Evolutionary conservation across 1,140 invertebrate genomes (phyloP), one percentile per base, ranked within the genome.

Genomic region (Drosophila subobscura): DNA sequence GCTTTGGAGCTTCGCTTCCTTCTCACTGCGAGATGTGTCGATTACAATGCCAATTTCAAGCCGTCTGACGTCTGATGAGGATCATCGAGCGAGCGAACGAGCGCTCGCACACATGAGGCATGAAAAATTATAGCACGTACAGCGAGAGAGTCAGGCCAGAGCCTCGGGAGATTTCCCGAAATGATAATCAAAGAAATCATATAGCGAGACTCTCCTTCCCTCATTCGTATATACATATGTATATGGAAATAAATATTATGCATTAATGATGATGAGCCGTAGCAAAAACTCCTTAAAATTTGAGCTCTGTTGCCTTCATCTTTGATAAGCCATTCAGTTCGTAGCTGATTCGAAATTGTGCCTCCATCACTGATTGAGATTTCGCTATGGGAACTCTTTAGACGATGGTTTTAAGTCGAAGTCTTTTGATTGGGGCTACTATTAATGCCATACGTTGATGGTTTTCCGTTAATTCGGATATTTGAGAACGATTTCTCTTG

Each of bases 41-140:
- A 85, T 84, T 84, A 84, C 79, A 88, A 76, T 86, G 83, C 66
- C 83, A 88, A 86, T 88, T 86, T 78, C 54, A 77, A 58, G 74
- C 61, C 64, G 72, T 71, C 80, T 85, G 80, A 76, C 64, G 63
- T 58, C 64, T 80, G 81, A 80, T 77, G 80, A 80, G 77, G 72
- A 85, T 85, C 80, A 86, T 59, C 54, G 76, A 70, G 66, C 65
- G 16, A 20, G 16, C 16, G 1, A 20, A 10, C 27, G 8, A 27
- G 16, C 29, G 7, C 29, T 1, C 33, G 3, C 33, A 37, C 33
- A 58, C 61, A 67, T 60, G 55, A 65, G 59, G 64, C 81, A 85
- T 81, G 76, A 74, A 80, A 81, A 77, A 81, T 81, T 77, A 81
- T 65, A 49, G 79, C 79, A 84, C 79, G 79, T 84, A 84, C 45